These are phyloP conservation scores for Spatulosminthurus flaviceps DNA, from an alignment of 2,888 invertebrate species.

Conservation along the genomic window DNA sequence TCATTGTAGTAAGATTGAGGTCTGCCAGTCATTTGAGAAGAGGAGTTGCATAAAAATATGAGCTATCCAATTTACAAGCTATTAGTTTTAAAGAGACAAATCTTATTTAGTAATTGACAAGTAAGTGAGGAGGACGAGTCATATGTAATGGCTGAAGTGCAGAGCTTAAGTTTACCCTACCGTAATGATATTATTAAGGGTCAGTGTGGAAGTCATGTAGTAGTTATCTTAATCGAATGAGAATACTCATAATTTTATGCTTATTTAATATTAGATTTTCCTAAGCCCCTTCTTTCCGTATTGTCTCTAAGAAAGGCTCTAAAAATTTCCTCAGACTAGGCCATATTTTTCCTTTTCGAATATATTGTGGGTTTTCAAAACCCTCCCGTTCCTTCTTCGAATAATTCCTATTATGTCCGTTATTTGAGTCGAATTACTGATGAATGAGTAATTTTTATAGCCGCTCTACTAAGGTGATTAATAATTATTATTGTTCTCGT, in stretches of 20 bases:
- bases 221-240: background rate
- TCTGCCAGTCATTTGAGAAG: conserved; percentile 6
- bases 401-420: no score
- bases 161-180: conserved; percentile 11
- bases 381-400: no score
- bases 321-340: no score
- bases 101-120: conserved; percentile 38
- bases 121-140: conserved; percentile 11
- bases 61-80: conserved; percentile 22
- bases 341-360: no score
- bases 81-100: conserved; percentile 12
- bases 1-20: conserved; percentile 8
- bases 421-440: no score
- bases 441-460: no score
- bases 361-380: no score
- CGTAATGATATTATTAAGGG: conserved; percentile 33
- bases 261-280: conserved; percentile 13
- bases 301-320: background rate
- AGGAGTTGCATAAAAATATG: conserved; percentile 6
- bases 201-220: background rate
- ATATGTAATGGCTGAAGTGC: background rate
- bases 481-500: no score
- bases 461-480: no score
- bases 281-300: background rate
- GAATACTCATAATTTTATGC: background rate